Conservation (phyloP, 30 jellyfish, hydroid and myxozoan genomes). For the Aurelia coerulea region DNA sequence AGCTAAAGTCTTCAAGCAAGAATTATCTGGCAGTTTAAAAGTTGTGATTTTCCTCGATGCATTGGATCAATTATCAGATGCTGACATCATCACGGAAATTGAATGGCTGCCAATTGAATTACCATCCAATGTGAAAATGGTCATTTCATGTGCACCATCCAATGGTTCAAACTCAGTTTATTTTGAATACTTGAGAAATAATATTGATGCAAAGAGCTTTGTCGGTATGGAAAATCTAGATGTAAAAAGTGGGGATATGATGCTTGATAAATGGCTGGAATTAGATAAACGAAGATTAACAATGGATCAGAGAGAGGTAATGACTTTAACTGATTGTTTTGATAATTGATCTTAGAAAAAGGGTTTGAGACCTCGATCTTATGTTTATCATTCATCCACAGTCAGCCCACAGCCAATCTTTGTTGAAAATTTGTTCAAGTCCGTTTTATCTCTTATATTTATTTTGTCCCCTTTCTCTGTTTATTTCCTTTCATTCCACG, state of each 20-base stretch:
- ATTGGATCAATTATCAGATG: constrained; percentile 50
- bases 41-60: constrained; percentile 34
- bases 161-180: neutral
- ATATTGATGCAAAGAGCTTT: neutral
- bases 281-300: constrained; percentile 12
- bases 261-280: constrained; percentile 12
- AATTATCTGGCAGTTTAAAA: neutral
- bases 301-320: constrained; percentile 25
- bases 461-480: too few relatives aligned
- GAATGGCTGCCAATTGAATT: constrained; percentile 42
- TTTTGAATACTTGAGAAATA: constrained; percentile 22
- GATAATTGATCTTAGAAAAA: too few relatives aligned
- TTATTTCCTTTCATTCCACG: too few relatives aligned
- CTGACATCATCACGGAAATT: constrained; percentile 23
- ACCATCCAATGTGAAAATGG: constrained; percentile 20
- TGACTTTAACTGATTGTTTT: neutral
- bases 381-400: too few relatives aligned
- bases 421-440: too few relatives aligned
- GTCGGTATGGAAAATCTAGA: neutral
- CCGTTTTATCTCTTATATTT: too few relatives aligned
- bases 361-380: too few relatives aligned
- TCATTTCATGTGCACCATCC: constrained; percentile 45
- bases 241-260: neutral
- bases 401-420: too few relatives aligned
- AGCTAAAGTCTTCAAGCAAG: neutral